Base-by-base conservation (phyloP, 2,888 invertebrate species). In the Seira ritae region DNA sequence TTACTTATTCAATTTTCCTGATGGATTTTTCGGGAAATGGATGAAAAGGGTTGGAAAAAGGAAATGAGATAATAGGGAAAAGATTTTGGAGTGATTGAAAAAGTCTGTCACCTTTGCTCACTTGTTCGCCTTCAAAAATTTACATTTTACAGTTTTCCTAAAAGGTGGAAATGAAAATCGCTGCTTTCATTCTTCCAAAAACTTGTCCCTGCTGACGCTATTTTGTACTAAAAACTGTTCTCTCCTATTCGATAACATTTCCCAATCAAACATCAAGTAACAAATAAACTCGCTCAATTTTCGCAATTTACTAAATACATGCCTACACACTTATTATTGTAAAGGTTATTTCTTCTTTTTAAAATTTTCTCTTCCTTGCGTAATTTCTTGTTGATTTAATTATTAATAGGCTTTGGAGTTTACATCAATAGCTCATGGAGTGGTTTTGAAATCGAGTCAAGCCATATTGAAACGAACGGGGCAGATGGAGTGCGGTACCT, bases 401-500 rank as follows among this genome's bases (percentile, higher is more conserved):
- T n/a, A 65, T 15, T 76, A 77, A 3, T 93, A 93, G 97, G 97
- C 81, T 95, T 96, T 90, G 97, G 97, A 24, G 92, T 97, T 73
- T 97, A 95, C 91, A 93, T 97, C 65, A 97, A 98, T 92, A 96
- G 96, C 87, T 96, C 96, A 72, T 95, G 94, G 89, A 97, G 97
- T 0, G 92, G 95, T 90, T 93, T 95, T 8, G 94, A 94, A 88
- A 92, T 98, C 74, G 95, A 95, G 87, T 94, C 94, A 87, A 96
- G 96, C 89, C 92, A 93, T 67, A 92, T 98, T 15, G 93, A 94
- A 86, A 95, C 95, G 88, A 98, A 98, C 91, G 96, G 95, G 3
- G 97, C 95, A 0, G 98, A 98, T 91, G 98, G 98, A 24, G 92
- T 98, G 74, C 95, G 96, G 90, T 97, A 96, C 90, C 94, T 96